phyloP scores from a whole-genome alignment of 2,888 invertebrate species.

The Druceiella hillmani region DNA sequence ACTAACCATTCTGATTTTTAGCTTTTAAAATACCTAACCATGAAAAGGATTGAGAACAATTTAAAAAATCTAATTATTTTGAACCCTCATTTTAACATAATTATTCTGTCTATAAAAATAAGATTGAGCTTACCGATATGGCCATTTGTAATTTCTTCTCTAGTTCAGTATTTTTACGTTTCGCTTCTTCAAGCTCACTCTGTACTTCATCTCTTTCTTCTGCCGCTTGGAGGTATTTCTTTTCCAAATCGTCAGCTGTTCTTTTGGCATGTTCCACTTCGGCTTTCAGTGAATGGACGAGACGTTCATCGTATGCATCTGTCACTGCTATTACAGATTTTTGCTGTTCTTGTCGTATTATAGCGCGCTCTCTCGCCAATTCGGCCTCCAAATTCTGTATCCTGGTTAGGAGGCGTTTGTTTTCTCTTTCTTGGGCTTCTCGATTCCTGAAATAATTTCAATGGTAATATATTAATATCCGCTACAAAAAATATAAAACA shows the following conservation, averaged over 20 bases:
- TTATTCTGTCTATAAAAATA: no score
- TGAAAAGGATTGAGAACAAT: no score
- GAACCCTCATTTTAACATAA: no score
- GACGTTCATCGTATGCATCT: constrained; percentile 56
- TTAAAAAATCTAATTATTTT: no score
- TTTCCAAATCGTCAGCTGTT: constrained; percentile 74
- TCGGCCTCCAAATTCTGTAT: constrained; percentile 79
- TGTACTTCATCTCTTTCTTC: constrained; percentile 71
- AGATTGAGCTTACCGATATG: constrained; percentile 44
- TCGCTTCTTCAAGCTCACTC: constrained; percentile 74
- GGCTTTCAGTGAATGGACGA: constrained; percentile 63
- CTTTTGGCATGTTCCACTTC: constrained; percentile 74
- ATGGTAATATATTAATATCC: no score
- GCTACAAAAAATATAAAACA: no score
- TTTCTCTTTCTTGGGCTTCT: constrained; percentile 79
- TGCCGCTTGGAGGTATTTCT: constrained; percentile 68
- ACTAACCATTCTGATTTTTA: no score
- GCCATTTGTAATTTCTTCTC: constrained; percentile 72
- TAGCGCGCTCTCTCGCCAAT: constrained; percentile 63
- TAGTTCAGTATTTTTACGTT: constrained; percentile 67
- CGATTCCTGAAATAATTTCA: constrained; percentile 59
- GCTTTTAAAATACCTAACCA: no score
- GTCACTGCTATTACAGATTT: constrained; percentile 50
- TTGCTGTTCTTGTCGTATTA: constrained; percentile 47
- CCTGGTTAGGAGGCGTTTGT: constrained; percentile 73